Conservation (phyloP, 1,140 invertebrate genomes). For the Papilio polytes region DNA sequence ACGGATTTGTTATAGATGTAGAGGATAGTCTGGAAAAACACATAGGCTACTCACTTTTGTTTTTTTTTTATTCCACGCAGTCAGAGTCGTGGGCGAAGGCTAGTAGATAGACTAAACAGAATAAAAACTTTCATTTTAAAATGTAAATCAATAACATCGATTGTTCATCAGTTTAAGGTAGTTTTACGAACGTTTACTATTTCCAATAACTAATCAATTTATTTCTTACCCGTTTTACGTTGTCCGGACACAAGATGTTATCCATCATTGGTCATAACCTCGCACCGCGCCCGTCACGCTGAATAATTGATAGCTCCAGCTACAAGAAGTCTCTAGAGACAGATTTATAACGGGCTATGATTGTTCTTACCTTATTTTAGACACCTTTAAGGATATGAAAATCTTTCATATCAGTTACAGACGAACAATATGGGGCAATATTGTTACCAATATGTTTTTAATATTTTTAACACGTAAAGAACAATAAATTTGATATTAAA, state of each 20-base stretch:
- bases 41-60: too few relatives aligned
- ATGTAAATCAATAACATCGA: background rate
- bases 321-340: slow-evolving; percentile 58
- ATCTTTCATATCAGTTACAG: background rate
- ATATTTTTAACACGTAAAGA: too few relatives aligned
- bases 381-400: slow-evolving; percentile 43
- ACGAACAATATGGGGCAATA: too few relatives aligned
- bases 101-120: background rate
- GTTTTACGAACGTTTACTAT: slow-evolving; percentile 30
- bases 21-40: too few relatives aligned
- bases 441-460: too few relatives aligned
- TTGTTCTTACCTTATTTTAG: slow-evolving; percentile 51
- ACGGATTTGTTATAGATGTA: too few relatives aligned
- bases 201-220: slow-evolving; percentile 32
- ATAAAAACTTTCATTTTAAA: background rate
- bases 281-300: slow-evolving; percentile 53
- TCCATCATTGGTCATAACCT: slow-evolving; percentile 63
- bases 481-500: too few relatives aligned
- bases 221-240: slow-evolving; percentile 35
- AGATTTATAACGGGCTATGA: slow-evolving; percentile 63
- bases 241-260: slow-evolving; percentile 29
- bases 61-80: too few relatives aligned
- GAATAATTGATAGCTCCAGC: slow-evolving; percentile 61
- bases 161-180: background rate
- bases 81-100: too few relatives aligned